Percentiles rank a stretch among this genome's conserved stretches.
Conservation (phyloP, 2,888 invertebrate genomes). For the Agrypnus murinus region DNA sequence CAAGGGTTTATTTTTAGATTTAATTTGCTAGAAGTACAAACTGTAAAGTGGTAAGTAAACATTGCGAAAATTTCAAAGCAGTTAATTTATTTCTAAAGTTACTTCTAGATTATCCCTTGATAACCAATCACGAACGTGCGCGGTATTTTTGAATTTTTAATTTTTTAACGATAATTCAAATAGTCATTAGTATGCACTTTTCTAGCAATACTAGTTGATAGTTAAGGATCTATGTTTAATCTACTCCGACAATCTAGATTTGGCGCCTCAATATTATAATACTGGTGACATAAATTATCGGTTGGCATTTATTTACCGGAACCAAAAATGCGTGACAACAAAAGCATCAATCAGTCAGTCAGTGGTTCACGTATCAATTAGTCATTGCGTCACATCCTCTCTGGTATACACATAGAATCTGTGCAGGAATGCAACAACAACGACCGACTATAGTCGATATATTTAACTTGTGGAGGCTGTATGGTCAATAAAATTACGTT, state of each 20-base stretch:
- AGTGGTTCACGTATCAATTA: constrained; percentile 19
- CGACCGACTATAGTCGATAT: too few relatives aligned
- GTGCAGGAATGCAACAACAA: constrained; percentile 6
- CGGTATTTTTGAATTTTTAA: too few relatives aligned
- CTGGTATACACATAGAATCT: neutral
- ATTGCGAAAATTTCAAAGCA: too few relatives aligned
- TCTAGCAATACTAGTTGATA: neutral
- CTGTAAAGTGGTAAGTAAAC: too few relatives aligned
- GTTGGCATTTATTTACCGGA: constrained; percentile 15
- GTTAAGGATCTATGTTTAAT: neutral
- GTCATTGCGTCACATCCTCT: constrained; percentile 26
- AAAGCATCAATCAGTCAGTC: constrained; percentile 28
- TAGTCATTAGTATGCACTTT: constrained; percentile 14
- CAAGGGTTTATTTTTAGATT: too few relatives aligned
- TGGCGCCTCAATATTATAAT: constrained; percentile 6
- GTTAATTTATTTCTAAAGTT: too few relatives aligned
- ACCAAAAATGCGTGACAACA: constrained; percentile 27
- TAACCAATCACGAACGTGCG: too few relatives aligned
- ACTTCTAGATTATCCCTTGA: too few relatives aligned
- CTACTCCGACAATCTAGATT: constrained; percentile 5
- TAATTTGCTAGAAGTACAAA: too few relatives aligned
- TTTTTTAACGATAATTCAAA: too few relatives aligned
- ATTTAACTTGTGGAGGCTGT: too few relatives aligned
- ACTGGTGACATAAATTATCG: constrained; percentile 19
- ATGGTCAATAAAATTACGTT: too few relatives aligned